Base-by-base conservation (phyloP, 2,113 vertebrate species). In the Petrocephalus microphthalmus region DNA sequence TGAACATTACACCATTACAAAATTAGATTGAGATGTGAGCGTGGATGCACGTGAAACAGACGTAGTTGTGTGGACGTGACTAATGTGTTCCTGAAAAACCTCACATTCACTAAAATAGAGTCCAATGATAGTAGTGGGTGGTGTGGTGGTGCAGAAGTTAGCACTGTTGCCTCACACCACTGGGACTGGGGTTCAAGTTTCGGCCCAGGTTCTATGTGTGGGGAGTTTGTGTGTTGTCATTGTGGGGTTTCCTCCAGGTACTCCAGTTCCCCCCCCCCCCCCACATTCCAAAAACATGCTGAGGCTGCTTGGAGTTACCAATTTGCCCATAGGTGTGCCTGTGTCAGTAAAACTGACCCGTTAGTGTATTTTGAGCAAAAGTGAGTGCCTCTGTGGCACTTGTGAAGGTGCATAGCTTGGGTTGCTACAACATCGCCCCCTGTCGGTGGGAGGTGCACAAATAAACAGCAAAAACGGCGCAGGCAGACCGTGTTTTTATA, bases 381-480 rank as follows among this genome's bases (percentile, higher is more conserved):
- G n/a, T 25, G 60, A 29, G 60, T 67, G 60, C 25, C 25, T 67
- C 25, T 67, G 20, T 13, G 60, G 60, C n/a, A 78, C 5, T 42
- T 42, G 11, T 52, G 82, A n/a, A 84, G 82, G 10, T 2, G 49
- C 83, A 56, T 49, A 83, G 25, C 4, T 13, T 71, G 86, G 20
- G 19, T 89, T 92, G 89, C 92, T 89, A 91, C 91, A 88, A 92
- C 90, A 89, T 92, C 93, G 93, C 93, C 94, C 93, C 91, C 93
- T 94, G 91, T 91, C 94, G 93, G 93, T 92, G 49, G 89, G 60
- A 86, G 53, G 51, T 74, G 87, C 42, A 78, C 15, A 42, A 19
- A 19, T 78, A 42, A 78, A 78, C 33, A 78, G 15, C 29, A 42
- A 78, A 42, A 67, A 53, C n/a, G 71, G 5, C 29, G 13, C 51